Base-by-base conservation (phyloP, 2,888 invertebrate genomes). In the Camponotus fellah region DNA sequence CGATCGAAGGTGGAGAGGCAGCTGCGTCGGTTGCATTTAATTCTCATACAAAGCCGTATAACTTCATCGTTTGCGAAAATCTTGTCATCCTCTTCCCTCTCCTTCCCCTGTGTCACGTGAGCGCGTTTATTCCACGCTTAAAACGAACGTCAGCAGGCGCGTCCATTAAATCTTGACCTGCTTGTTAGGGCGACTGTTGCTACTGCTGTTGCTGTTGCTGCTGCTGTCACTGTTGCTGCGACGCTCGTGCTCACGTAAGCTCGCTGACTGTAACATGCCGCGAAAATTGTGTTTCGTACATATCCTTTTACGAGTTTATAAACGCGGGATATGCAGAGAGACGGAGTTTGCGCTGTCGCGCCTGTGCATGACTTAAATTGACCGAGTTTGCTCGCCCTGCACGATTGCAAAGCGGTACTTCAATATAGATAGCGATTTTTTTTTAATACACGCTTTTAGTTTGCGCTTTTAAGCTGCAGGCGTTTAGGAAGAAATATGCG, bases 141-240 rank as follows among this genome's bases (percentile, higher is more conserved):
- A 90, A 53, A 90, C 87, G 83, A 88, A 86, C 86, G 89, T 90
- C 89, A 86, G 85, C 89, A 86, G 86, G 69, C 82, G n/a, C 82
- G 69, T 75, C 85, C 89, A 89, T 90, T 90, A 90, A 90, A 90
- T 89, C 85, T 53, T 87, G 87, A 90, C 86, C 88, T 66, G 89
- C 88, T 90, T 85, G 89, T 90, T 88, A 90, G 34, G 40, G 4
- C 32, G 77, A 53, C 49, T n/a, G 49, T 17, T 49, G 46, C 14
- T 14, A 17, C 46, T 46, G 46, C 34, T n/a, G 64, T 40, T 56
- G 80, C 40, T 85, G 88, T 86, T 26, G 17, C 56, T 1, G 10
- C 37, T 40, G 71, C 21, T 58, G 58, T 17, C 62, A 14, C 34
- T 87, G 84, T 46, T 82, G 66, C 46, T 14, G 53, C 32, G 14